Evolutionary conservation across 2,797 vertebrate genomes (phyloP), one percentile per base, ranked within the genome.

Genomic region (Oryzias dopingdopingensis): DNA sequence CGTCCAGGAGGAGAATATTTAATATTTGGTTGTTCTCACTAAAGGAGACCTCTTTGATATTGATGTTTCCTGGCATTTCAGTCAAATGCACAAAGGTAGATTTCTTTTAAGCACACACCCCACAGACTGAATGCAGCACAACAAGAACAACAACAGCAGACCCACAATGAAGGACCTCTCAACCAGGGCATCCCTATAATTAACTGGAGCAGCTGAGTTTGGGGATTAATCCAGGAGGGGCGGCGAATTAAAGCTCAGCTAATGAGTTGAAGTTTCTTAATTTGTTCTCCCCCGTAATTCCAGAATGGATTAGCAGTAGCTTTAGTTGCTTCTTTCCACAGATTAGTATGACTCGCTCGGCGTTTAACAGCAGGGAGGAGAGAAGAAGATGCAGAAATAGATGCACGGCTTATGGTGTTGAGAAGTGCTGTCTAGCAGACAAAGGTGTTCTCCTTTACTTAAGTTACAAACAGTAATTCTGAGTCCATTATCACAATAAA

Each of bases 181-280:
- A 86, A 89, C 68, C 84, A 76, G 80, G 77, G 85, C 81, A 80
- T 67, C 53, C 26, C 76, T 79, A 87, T 91, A 92, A 92, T 92
- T 91, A 90, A 89, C 86, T 89, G 83, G 83, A 87, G 85, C 89
- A 82, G 88, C 85, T 75, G 86, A 89, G 88, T 90, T 89, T 84
- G 83, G 85, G 89, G 90, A 92, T 92, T 92, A 92, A 82, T 88
- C 82, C 85, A 85, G 87, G 89, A 90, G 88, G 88, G 90, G 87
- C 80, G 75, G 85, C 76, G 84, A 90, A 91, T 91, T 92, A 91
- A 92, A 90, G 82, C 86, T 88, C 80, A 65, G 83, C 90, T 93
- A 92, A 93, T 92, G 92, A 93, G 88, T 91, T 89, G 89, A 92
- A 91, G 90, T 89, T 91, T 86, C 90, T 90, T 93, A 92, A 92